Evolutionary conservation across 2,797 vertebrate species (phyloP).

Genomic region (Anas georgica): DNA sequence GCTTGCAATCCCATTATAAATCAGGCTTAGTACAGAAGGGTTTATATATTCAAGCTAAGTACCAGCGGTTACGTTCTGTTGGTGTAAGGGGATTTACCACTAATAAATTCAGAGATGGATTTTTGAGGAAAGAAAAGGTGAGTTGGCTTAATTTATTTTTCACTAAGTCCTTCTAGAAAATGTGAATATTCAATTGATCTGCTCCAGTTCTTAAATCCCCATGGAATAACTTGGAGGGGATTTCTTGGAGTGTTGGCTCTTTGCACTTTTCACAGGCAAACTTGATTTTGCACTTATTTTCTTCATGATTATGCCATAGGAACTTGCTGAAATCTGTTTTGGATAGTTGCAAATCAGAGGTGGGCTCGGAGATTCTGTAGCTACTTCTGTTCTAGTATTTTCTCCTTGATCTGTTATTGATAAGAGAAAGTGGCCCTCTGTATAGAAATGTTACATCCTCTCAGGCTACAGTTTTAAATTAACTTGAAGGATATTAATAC

Average conservation of each 20-base stretch:
- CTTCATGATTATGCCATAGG: background rate
- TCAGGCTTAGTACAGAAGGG: slow-evolving; percentile 79
- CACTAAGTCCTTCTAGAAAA: slow-evolving; percentile 22
- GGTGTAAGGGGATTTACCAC: slow-evolving; percentile 78
- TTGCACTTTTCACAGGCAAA: background rate
- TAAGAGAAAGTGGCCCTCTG: background rate
- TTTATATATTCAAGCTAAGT: slow-evolving; percentile 81
- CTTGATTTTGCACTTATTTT: background rate
- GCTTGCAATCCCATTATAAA: slow-evolving; percentile 68
- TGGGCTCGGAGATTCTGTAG: background rate
- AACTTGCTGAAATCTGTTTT: background rate
- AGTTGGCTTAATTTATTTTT: slow-evolving; percentile 66
- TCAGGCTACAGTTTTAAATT: background rate
- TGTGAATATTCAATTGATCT: slow-evolving; percentile 12
- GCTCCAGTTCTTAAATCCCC: background rate
- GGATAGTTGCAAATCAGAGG: background rate
- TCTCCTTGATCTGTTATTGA: background rate
- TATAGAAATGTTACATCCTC: background rate
- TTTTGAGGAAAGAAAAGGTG: slow-evolving; percentile 78
- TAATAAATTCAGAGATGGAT: slow-evolving; percentile 78
- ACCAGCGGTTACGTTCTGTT: slow-evolving; percentile 78
- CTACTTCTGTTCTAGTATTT: background rate
- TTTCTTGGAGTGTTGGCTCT: background rate
- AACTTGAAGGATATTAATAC: background rate
- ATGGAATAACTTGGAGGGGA: background rate